Conservation (phyloP, 2,888 invertebrate genomes). For the Tetrapedia diversipes region DNA sequence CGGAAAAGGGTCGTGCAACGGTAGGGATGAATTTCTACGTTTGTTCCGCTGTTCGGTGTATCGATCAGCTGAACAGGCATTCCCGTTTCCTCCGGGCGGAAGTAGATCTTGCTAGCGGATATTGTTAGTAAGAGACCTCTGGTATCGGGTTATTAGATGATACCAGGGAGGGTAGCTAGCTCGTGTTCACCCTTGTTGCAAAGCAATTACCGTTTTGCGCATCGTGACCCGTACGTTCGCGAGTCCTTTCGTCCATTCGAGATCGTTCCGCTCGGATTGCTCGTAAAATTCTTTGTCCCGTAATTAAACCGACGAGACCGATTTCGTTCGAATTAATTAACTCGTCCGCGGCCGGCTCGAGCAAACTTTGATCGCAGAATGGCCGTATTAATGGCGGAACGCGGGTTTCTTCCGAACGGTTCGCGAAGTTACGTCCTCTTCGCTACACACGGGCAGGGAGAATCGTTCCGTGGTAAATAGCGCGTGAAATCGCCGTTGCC, state of each 20-base stretch:
- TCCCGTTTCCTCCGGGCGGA: slow-evolving; percentile 16
- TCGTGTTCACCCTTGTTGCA: not conserved
- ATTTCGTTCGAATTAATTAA: slow-evolving; percentile 27
- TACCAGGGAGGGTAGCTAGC: not conserved
- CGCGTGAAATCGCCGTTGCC: slow-evolving; percentile 17
- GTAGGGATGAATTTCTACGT: slow-evolving; percentile 60
- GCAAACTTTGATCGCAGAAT: not conserved
- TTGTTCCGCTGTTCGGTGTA: slow-evolving; percentile 38
- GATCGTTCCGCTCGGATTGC: not conserved
- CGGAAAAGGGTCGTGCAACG: slow-evolving; percentile 37
- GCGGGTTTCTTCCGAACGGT: not conserved
- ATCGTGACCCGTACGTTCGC: not conserved
- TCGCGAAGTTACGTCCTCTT: not conserved
- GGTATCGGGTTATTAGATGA: slow-evolving; percentile 46
- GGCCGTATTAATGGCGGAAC: not conserved
- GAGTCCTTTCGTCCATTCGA: not conserved
- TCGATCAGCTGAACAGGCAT: slow-evolving; percentile 24
- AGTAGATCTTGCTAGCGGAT: slow-evolving; percentile 49
- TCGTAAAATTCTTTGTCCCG: slow-evolving; percentile 8
- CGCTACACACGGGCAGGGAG: not conserved
- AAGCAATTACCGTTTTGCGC: slow-evolving; percentile 2
- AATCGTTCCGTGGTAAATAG: slow-evolving; percentile 10
- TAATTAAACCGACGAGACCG: slow-evolving; percentile 11
- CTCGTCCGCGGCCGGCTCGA: not conserved
- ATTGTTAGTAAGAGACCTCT: slow-evolving; percentile 48